A percentile compares a stretch with the other conserved stretches of the same genome.
Evolutionary conservation across 2,888 invertebrate species (phyloP).

Genomic region (Cetonia aurata): DNA sequence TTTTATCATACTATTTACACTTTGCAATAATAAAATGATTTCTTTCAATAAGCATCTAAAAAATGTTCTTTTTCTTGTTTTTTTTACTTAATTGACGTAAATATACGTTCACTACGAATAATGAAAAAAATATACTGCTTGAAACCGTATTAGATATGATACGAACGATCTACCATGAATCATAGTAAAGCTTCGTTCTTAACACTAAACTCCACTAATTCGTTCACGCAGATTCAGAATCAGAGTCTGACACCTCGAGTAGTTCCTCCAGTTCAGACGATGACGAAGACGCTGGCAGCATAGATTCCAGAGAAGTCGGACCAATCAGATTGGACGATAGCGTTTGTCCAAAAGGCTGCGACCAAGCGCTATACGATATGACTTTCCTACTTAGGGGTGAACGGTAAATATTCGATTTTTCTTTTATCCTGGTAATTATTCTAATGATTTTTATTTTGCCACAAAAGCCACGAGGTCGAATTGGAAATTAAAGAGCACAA

Average conservation of each 20-base stretch:
- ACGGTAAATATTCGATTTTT: conserved; percentile 63
- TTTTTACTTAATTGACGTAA: no score
- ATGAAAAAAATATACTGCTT: no score
- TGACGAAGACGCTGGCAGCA: conserved; percentile 71
- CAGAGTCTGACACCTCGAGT: conserved; percentile 59
- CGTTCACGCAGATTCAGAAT: conserved; percentile 53
- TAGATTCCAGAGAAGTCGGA: conserved; percentile 76
- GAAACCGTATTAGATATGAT: no score
- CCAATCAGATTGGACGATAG: conserved; percentile 78
- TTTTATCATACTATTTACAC: no score
- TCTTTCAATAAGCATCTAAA: no score
- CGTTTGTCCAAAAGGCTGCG: conserved; percentile 80
- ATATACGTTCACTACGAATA: no score
- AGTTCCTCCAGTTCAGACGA: conserved; percentile 71
- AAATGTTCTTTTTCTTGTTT: no score
- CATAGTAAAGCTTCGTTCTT: no score
- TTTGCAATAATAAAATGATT: no score
- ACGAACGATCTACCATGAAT: no score
- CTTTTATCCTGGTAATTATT: neutral
- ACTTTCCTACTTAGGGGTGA: conserved; percentile 75
- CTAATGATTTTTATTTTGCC: conserved; percentile 19
- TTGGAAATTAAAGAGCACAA: conserved; percentile 72
- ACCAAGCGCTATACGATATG: conserved; percentile 75
- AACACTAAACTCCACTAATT: neutral
- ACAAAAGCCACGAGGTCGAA: conserved; percentile 70